A percentile compares a stretch with the other conserved stretches of the same genome.
Evolutionary conservation across 1,140 invertebrate genomes (phyloP).

Genomic region (Aethina tumida): DNA sequence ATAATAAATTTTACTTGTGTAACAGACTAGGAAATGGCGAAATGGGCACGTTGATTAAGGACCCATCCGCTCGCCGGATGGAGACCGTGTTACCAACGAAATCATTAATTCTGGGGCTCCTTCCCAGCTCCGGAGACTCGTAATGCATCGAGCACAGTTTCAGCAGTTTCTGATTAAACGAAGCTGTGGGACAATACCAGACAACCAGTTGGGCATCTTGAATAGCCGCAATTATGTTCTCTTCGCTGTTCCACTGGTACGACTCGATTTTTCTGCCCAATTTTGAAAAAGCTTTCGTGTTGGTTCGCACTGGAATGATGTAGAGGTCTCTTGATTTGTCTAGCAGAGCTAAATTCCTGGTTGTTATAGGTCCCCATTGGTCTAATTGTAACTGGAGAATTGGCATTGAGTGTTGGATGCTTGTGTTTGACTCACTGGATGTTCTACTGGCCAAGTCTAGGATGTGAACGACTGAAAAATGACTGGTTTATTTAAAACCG

Average conservation of each 20-base stretch:
- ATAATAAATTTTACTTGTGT: constrained; percentile 19
- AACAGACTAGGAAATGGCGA: constrained; percentile 44
- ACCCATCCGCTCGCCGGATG: constrained; percentile 44
- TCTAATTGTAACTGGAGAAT: constrained; percentile 67
- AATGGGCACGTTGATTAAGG: constrained; percentile 42
- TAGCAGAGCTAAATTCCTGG: constrained; percentile 57
- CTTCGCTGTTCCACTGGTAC: constrained; percentile 71
- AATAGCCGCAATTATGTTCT: constrained; percentile 76
- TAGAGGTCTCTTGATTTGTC: constrained; percentile 76
- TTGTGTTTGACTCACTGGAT: constrained; percentile 52
- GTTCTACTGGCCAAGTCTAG: constrained; percentile 69
- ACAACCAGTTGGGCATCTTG: constrained; percentile 71
- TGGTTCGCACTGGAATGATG: constrained; percentile 56
- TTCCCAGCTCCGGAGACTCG: constrained; percentile 59
- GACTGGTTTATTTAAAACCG: constrained; percentile 6
- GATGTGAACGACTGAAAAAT: constrained; percentile 66
- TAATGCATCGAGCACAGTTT: constrained; percentile 38
- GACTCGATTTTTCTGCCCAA: constrained; percentile 63
- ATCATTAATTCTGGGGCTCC: constrained; percentile 63
- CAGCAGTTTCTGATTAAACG: constrained; percentile 62
- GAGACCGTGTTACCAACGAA: constrained; percentile 70
- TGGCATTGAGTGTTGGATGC: constrained; percentile 51
- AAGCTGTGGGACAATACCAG: constrained; percentile 75
- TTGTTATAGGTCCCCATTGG: constrained; percentile 56
- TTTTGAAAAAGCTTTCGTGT: constrained; percentile 57